phyloP scores from a whole-genome alignment of 2,797 vertebrate genomes.

The Tragelaphus oryx region DNA sequence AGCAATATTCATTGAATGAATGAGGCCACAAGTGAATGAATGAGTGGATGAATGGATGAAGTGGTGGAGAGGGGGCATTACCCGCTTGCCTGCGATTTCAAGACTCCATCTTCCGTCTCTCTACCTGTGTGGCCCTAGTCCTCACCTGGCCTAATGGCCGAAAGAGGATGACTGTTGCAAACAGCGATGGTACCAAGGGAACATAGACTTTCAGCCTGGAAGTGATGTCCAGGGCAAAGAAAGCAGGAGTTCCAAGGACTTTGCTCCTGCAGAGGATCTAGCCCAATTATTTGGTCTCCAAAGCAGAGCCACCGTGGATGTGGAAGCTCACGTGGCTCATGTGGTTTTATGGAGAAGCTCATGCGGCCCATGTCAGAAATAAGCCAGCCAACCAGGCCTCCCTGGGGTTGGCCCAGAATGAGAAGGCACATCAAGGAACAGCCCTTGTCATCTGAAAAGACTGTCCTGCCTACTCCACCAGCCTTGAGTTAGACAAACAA shows the following conservation, averaged over 20 bases:
- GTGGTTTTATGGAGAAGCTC: not conserved
- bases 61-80: not conserved
- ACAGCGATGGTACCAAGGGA: not conserved
- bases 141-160: not conserved
- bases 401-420: not conserved
- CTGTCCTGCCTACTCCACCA: not conserved
- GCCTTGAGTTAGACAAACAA: not conserved
- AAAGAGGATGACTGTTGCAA: not conserved
- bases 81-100: not conserved
- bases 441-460: not conserved
- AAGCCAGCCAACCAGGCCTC: not conserved
- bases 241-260: not conserved
- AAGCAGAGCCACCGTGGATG: not conserved
- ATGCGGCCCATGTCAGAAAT: not conserved
- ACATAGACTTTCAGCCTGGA: not conserved
- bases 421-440: not conserved
- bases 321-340: not conserved
- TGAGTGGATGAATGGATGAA: not conserved
- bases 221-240: not conserved
- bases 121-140: not conserved
- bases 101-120: not conserved
- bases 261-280: not conserved
- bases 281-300: not conserved
- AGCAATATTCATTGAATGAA: not conserved
- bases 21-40: not conserved